These are phyloP conservation scores for Nothura maculosa DNA, from an alignment of 2,797 vertebrate genomes.

Conservation along the genomic window DNA sequence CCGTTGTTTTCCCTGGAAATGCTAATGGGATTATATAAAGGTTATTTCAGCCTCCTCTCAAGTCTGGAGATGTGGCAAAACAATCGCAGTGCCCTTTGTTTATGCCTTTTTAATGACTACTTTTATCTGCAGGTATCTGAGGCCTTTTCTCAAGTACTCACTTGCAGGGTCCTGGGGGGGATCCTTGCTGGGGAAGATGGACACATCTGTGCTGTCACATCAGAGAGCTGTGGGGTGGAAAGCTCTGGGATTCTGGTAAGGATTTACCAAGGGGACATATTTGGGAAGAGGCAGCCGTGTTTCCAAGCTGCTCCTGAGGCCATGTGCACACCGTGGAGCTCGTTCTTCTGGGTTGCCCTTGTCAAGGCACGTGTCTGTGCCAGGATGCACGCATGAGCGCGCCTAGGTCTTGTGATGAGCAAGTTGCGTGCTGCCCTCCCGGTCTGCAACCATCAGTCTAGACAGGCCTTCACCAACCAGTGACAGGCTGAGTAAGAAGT, in stretches of 20 bases:
- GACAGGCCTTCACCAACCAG: accelerated
- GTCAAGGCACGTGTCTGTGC: not conserved
- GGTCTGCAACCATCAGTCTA: not conserved
- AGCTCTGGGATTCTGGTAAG: not conserved
- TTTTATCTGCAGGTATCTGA: constrained; percentile 23
- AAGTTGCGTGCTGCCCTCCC: accelerated
- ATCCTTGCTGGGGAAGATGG: not conserved
- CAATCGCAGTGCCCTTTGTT: constrained; percentile 65
- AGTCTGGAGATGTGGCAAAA: not conserved
- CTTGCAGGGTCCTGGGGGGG: not conserved
- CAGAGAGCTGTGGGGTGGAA: not conserved
- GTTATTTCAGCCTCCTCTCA: constrained; percentile 63
- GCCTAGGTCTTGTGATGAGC: accelerated
- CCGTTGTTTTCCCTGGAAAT: constrained; percentile 62
- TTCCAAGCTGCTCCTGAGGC: accelerated
- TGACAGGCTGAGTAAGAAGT: not conserved
- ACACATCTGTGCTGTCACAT: not conserved
- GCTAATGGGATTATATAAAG: constrained; percentile 78
- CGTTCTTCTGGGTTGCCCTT: not conserved
- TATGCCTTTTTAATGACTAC: constrained; percentile 66
- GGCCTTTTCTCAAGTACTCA: not conserved
- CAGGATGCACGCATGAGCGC: not conserved
- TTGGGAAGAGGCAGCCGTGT: accelerated
- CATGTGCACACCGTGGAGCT: not conserved
- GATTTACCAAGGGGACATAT: not conserved